Base-by-base conservation (phyloP, 2,113 vertebrate species). In the Podiceps cristatus region DNA sequence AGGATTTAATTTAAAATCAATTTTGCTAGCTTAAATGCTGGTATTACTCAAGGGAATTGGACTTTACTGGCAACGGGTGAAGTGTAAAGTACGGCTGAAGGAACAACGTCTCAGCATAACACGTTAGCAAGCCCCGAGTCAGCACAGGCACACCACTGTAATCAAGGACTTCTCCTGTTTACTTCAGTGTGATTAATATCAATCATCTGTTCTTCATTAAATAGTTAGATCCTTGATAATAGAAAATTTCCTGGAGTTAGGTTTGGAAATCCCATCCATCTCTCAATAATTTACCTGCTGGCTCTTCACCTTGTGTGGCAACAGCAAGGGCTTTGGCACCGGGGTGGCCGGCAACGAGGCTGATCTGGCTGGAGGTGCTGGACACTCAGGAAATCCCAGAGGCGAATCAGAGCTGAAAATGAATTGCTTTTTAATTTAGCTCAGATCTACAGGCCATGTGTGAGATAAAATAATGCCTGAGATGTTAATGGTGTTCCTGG, bases 91-190 rank as follows among this genome's bases (percentile, higher is more conserved):
- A 52, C 52, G 72, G 69, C 83, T 73, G 86, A 91, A 91, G 59
- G 80, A 88, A 71, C 33, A 25, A 16, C 2, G 0, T 60, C 58
- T 83, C 81, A 90, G 18, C 84, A 62, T 31, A 91, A 71, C 87
- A 93, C 9, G 4, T 91, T 91, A 91, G 44, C 77, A 93, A 96
- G 81, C 7, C 67, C 84, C 93, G 84, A 94, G 77, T 96, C 95
- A 96, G 95, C 89, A 94, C 31, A 86, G 80, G 40, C 16, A 0
- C 45, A 79, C 24, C 28, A 31, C 45, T 66, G 52, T 81, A 87
- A 95, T 92, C 76, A 85, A 37, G 95, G 91, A 47, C 77, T 86
- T 91, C 0, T 4, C 37, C 75, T 89, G 49, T 87, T 96, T 95
- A 72, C 80, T 93, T 81, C 62, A 6, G 18, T 29, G 58, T 88